A percentile compares a stretch with the other conserved stretches of the same genome.
Conservation (phyloP, 2,797 vertebrate species). For the Taeniopygia guttata region DNA sequence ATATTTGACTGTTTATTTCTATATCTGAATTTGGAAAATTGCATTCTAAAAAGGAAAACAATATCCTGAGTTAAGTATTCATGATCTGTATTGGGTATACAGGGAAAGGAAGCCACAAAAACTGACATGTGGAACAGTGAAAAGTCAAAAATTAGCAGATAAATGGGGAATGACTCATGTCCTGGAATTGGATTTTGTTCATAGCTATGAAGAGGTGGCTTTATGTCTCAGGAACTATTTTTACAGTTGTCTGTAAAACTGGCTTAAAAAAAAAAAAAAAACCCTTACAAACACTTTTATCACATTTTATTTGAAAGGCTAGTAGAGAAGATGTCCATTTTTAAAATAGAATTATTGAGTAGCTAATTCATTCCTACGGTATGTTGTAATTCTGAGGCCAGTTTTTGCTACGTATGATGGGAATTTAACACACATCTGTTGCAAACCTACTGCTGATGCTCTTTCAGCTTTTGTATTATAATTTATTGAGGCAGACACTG, state of each 20-base stretch:
- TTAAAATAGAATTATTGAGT: not conserved
- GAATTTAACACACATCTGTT: not conserved
- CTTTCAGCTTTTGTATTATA: not conserved
- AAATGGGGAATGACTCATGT: not conserved
- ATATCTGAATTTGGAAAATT: not conserved
- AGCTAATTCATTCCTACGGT: not conserved
- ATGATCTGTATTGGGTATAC: not conserved
- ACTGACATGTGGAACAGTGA: not conserved
- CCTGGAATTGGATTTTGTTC: not conserved
- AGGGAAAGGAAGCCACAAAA: not conserved
- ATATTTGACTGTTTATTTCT: not conserved
- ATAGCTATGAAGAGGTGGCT: not conserved
- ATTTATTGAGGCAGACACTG: not conserved
- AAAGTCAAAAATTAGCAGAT: not conserved
- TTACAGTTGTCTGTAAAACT: not conserved
- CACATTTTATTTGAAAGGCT: not conserved
- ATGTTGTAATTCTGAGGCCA: not conserved
- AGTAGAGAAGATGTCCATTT: not conserved
- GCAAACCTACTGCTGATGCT: not conserved
- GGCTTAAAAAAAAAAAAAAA: not conserved
- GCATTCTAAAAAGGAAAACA: not conserved
- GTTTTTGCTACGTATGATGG: not conserved
- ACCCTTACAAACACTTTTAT: not conserved
- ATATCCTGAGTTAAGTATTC: not conserved
- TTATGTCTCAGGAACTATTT: not conserved